phyloP scores from a whole-genome alignment of 1,140 invertebrate genomes.

The Drosophila bocki region DNA sequence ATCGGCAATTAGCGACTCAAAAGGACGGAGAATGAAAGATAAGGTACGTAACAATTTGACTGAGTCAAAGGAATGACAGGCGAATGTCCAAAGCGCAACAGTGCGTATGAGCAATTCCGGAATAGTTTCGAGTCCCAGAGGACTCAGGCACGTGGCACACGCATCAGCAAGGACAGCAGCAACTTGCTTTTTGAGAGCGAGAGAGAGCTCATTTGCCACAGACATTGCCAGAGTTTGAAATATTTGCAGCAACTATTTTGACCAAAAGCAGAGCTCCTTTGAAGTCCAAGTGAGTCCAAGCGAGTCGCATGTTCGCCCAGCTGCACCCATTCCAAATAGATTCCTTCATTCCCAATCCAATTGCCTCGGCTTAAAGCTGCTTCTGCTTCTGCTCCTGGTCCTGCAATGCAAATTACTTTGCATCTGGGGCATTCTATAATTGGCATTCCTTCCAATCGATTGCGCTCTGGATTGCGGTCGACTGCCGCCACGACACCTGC shows the following conservation, averaged over 20 bases:
- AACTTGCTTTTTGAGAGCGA: not conserved
- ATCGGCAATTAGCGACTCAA: constrained; percentile 27
- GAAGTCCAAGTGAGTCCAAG: not conserved
- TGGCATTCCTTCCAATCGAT: constrained; percentile 37
- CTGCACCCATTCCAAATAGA: not conserved
- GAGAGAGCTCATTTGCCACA: constrained; percentile 22
- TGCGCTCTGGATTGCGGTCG: constrained; percentile 3
- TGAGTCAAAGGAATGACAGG: constrained; percentile 6
- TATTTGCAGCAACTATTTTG: constrained; percentile 39
- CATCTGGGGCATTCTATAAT: constrained; percentile 26
- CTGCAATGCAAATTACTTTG: constrained; percentile 24
- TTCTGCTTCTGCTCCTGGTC: not conserved
- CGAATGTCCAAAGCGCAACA: constrained; percentile 17
- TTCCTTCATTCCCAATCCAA: constrained; percentile 7
- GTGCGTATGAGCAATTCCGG: constrained; percentile 45
- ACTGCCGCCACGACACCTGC: not conserved
- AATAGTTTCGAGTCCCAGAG: constrained; percentile 23
- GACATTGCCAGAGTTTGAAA: constrained; percentile 3
- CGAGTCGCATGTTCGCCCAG: not conserved
- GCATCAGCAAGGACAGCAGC: not conserved
- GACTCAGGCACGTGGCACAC: not conserved
- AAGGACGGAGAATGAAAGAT: not conserved
- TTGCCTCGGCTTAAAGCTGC: constrained; percentile 3
- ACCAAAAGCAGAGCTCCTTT: constrained; percentile 11
- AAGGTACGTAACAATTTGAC: constrained; percentile 1